Evolutionary conservation across 2,888 invertebrate species (phyloP).

Genomic region (Trilocha varians): DNA sequence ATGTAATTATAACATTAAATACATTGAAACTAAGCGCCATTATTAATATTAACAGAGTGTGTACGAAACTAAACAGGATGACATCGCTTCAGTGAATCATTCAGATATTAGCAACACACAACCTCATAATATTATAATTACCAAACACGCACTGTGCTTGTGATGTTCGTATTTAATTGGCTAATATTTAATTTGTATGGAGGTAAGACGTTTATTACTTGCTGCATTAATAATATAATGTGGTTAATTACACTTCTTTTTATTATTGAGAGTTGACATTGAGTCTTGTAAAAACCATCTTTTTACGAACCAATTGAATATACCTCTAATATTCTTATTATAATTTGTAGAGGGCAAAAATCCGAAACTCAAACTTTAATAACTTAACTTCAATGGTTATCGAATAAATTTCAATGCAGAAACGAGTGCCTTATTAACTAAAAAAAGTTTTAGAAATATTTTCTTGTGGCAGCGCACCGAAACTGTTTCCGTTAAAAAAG

Average conservation of each 20-base stretch:
- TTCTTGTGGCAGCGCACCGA: conserved; percentile 6
- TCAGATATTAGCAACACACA: background rate
- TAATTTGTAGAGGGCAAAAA: too few species aligned
- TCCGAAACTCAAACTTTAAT: background rate
- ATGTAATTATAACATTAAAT: background rate
- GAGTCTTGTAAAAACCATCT: too few species aligned
- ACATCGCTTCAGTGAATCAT: background rate
- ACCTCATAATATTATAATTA: background rate
- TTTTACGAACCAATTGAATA: too few species aligned
- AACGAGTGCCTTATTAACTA: background rate
- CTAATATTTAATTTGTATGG: background rate
- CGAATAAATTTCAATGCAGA: background rate
- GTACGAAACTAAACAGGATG: background rate
- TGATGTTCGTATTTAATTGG: background rate
- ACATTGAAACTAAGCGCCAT: background rate
- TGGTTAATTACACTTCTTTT: too few species aligned
- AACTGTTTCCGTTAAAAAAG: conserved; percentile 15
- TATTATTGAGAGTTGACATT: too few species aligned
- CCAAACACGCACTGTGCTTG: background rate
- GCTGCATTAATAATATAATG: background rate
- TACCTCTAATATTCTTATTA: too few species aligned
- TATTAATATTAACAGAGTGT: background rate
- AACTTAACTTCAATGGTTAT: background rate
- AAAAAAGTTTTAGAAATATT: conserved; percentile 9
- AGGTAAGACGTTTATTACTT: background rate